phyloP scores from a whole-genome alignment of 2,113 vertebrate species.

The Cyanoramphus novaezelandiae region DNA sequence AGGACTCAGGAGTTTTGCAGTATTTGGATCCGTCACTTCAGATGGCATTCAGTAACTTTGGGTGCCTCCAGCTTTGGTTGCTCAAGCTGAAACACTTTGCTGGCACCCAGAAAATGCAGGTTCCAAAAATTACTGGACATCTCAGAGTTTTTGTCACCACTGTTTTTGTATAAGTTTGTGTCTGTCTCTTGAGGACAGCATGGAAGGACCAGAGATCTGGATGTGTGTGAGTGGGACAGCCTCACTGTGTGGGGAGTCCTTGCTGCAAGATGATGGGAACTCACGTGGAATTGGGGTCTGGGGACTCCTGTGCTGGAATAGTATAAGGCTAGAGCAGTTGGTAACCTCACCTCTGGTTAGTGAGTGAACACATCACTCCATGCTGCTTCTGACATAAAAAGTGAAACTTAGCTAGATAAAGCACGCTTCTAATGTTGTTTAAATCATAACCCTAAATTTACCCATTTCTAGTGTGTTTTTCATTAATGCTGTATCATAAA shows the following conservation, averaged over 20 bases:
- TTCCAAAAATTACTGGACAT: neutral
- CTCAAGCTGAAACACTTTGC: neutral
- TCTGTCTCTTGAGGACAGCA: neutral
- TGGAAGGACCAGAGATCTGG: neutral
- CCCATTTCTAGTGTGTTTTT: neutral
- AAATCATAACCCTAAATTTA: neutral
- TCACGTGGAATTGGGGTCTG: fast-evolving
- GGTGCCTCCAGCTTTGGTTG: neutral
- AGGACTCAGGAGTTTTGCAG: neutral
- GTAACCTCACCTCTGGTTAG: neutral
- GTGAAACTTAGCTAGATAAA: neutral
- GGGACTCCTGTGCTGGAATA: neutral
- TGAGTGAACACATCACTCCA: neutral
- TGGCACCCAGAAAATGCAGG: fast-evolving
- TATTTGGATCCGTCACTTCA: neutral
- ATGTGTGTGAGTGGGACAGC: fast-evolving
- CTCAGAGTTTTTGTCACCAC: neutral
- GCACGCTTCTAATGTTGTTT: neutral
- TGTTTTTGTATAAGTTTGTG: neutral
- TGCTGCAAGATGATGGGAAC: fast-evolving
- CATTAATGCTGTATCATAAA: neutral
- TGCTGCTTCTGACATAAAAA: neutral
- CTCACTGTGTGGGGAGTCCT: fast-evolving
- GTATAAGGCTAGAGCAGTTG: neutral
- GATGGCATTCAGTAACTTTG: neutral